These are phyloP conservation scores for Platichthys stellatus DNA, from an alignment of 2,113 vertebrate genomes.

Conservation along the genomic window DNA sequence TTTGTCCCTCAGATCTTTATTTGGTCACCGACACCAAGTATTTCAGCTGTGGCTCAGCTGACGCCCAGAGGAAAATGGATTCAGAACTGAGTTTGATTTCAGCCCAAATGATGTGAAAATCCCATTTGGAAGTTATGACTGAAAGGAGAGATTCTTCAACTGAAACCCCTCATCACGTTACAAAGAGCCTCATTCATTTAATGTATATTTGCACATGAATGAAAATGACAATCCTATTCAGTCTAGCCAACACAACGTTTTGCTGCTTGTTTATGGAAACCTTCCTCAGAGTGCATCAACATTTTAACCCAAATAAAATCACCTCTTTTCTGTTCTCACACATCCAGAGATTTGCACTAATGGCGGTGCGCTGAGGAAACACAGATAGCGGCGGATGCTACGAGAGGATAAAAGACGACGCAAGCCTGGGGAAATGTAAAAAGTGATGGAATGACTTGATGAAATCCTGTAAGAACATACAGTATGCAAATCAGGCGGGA, in stretches of 20 bases:
- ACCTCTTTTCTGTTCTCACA: slow-evolving; percentile 8
- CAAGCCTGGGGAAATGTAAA: slow-evolving; percentile 36
- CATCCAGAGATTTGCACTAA: slow-evolving; percentile 26
- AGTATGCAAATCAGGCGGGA: slow-evolving; percentile 52
- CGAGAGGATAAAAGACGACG: slow-evolving; percentile 26
- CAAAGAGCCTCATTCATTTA: slow-evolving; percentile 28
- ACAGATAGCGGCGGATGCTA: slow-evolving; percentile 11
- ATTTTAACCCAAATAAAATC: slow-evolving; percentile 35
- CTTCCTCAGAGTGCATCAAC: slow-evolving; percentile 10
- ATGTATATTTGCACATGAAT: slow-evolving; percentile 52
- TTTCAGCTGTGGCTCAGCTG: slow-evolving; percentile 2
- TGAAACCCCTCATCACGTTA: slow-evolving; percentile 25
- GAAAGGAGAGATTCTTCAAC: slow-evolving; percentile 37
- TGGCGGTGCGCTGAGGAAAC: slow-evolving; percentile 12
- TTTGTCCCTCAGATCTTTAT: neutral
- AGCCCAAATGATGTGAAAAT: slow-evolving; percentile 45
- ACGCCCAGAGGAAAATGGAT: neutral
- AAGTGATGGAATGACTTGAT: slow-evolving; percentile 40
- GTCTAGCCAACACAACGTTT: slow-evolving; percentile 19
- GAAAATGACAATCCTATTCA: slow-evolving; percentile 19
- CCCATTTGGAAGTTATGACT: slow-evolving; percentile 41
- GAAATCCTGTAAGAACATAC: slow-evolving; percentile 47
- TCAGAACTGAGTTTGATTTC: slow-evolving; percentile 25
- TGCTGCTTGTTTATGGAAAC: slow-evolving; percentile 39
- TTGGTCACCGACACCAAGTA: neutral